phyloP scores from a whole-genome alignment of 2,113 vertebrate species.

The Anoura caudifer region DNA sequence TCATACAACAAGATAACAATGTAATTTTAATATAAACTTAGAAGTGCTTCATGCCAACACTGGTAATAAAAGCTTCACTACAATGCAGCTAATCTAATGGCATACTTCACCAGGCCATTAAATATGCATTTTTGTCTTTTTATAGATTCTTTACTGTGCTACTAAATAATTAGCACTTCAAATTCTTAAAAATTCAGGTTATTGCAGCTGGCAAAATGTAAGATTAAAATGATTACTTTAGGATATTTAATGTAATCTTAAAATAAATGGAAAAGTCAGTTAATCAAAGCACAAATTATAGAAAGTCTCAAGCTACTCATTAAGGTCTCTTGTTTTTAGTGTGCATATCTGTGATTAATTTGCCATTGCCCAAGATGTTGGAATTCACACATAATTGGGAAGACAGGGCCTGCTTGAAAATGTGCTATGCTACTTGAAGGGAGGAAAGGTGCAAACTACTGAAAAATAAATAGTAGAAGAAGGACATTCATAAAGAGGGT shows the following conservation, averaged over 20 bases:
- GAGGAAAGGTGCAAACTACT: not conserved
- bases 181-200: not conserved
- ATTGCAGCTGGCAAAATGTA: slow-evolving; percentile 38
- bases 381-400: not conserved
- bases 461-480: slow-evolving; percentile 17
- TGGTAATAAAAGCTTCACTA: not conserved
- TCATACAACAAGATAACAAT: not conserved
- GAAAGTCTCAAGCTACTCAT: slow-evolving; percentile 43
- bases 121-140: slow-evolving; percentile 15
- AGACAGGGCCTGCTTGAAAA: not conserved
- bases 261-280: slow-evolving; percentile 42
- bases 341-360: slow-evolving; percentile 41
- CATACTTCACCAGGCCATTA: not conserved
- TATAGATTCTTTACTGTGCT: slow-evolving; percentile 25
- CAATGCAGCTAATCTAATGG: not conserved
- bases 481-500: not conserved
- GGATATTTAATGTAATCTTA: slow-evolving; percentile 48
- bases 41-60: not conserved
- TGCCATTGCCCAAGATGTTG: not conserved
- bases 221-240: slow-evolving; percentile 51
- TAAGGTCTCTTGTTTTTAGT: slow-evolving; percentile 44
- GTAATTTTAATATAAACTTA: not conserved
- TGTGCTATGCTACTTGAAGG: not conserved
- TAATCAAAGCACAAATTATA: slow-evolving; percentile 66
- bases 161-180: slow-evolving; percentile 3